Base-by-base conservation (phyloP, 2,797 vertebrate species). In the Sebastes melanostomus region DNA sequence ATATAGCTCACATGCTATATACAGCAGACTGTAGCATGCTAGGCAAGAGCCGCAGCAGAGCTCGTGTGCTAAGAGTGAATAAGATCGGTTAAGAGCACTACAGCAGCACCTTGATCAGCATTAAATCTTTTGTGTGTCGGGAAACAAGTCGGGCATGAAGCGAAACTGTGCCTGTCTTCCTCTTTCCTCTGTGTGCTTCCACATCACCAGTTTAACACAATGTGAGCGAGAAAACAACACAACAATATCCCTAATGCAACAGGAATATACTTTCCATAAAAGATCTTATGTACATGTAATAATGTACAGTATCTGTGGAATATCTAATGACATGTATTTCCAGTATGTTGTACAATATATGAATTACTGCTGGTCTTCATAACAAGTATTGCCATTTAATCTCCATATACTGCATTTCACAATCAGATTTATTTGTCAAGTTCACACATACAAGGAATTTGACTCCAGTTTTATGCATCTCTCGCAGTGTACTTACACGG, bases 101-200 rank as follows among this genome's bases (percentile, higher is more conserved):
- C 30, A 14, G 59, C 65, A 27, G 42, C 69, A 55, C 27, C 72
- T 55, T 24, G 24, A 78, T 58, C 55, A 66, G 29, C 38, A 55
- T 16, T 55, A 52, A 38, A 72, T 72, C 55, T 65, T 55, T 66
- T 69, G 52, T 52, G 54, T n/a, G 42, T 59, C 29, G 60, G 10
- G 38, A 75, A 75, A 78, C 66, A 62, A 50, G 9, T 50, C 46
- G 22, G 38, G 29, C 65, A 50, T 58, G 71, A 81, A 59, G 25
- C 55, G 8, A 58, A 67, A 54, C 14, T 46, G 42, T 14, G 36
- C 52, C 46, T 52, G 27, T 55, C 32, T 20, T 55, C 32, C 20
- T 34, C 25, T 72, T 6, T 56, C 24, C 29, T 46, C 76, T 25
- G 38, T 46, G 32, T 9, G 5, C 24, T 16, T 59, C 62, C 67